phyloP scores from a whole-genome alignment of 2,113 vertebrate species.

The Tiliqua scincoides region DNA sequence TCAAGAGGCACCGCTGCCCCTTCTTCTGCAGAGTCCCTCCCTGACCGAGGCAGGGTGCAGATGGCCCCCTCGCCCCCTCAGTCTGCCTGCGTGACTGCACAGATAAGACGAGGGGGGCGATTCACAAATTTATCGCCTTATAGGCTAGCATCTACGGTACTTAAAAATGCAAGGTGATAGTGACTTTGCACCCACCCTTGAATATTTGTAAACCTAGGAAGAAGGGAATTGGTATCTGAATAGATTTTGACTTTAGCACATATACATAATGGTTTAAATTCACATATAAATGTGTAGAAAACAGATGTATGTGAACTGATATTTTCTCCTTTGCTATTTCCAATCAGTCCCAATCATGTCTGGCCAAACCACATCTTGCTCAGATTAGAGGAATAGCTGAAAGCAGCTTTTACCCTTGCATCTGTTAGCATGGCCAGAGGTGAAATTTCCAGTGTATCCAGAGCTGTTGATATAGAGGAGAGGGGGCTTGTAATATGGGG shows the following conservation, averaged over 20 bases:
- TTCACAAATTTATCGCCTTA: no score
- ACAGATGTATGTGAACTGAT: constrained; percentile 6
- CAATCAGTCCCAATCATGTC: constrained; percentile 3
- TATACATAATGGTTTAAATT: not conserved
- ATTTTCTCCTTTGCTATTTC: not conserved
- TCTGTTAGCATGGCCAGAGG: constrained; percentile 11
- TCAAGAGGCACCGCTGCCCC: no score
- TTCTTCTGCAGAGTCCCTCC: no score
- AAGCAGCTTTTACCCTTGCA: constrained; percentile 5
- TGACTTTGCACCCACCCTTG: not conserved
- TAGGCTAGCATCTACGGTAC: no score
- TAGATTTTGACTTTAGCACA: not conserved
- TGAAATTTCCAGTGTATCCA: not conserved
- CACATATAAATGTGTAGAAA: not conserved
- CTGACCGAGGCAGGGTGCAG: no score
- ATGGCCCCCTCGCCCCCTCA: no score
- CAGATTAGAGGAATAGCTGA: not conserved
- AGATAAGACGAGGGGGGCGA: no score
- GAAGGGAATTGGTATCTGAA: not conserved
- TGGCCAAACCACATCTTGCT: constrained; percentile 15
- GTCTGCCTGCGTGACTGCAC: no score
- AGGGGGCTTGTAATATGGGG: not conserved
- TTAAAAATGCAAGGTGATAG: not conserved
- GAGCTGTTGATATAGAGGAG: not conserved
- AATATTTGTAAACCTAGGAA: not conserved